Conservation (phyloP, 64 coral and sea anemone genomes). For the Montipora sp. region DNA sequence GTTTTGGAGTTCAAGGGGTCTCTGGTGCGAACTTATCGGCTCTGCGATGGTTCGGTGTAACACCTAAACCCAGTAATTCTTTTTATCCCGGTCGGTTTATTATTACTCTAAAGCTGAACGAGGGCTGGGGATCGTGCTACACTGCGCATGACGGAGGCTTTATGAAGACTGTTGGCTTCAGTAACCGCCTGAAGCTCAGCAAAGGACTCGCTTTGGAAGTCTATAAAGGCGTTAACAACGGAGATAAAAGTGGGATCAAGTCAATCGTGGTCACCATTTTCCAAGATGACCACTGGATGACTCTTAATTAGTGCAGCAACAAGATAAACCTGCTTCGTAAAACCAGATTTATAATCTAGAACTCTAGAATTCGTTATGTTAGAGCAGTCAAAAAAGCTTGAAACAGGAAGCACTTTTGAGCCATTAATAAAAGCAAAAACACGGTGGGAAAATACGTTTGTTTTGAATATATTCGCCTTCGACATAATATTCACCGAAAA, state of each 20-base stretch:
- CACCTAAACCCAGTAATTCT: background rate
- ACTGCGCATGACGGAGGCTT: conserved; percentile 28
- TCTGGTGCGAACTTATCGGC: background rate
- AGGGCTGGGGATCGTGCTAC: conserved; percentile 30
- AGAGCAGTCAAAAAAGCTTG: too few species aligned
- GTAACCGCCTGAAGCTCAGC: background rate
- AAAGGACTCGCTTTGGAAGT: conserved; percentile 14
- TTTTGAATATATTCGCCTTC: too few species aligned
- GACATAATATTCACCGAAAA: too few species aligned
- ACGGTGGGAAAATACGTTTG: too few species aligned
- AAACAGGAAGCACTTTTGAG: too few species aligned
- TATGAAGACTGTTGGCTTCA: conserved; percentile 11
- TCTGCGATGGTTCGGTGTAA: too few species aligned
- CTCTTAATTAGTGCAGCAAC: too few species aligned
- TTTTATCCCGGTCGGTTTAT: conserved; percentile 39
- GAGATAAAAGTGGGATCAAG: background rate
- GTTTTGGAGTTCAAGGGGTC: background rate
- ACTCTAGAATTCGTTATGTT: too few species aligned
- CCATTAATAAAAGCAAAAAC: too few species aligned
- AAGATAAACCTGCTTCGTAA: too few species aligned
- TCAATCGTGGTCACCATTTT: conserved; percentile 7
- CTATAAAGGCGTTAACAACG: background rate
- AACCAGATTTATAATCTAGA: too few species aligned
- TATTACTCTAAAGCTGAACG: conserved; percentile 24
- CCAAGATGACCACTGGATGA: background rate